Conservation (phyloP, 2,113 vertebrate species). For the Prinia subflava region DNA sequence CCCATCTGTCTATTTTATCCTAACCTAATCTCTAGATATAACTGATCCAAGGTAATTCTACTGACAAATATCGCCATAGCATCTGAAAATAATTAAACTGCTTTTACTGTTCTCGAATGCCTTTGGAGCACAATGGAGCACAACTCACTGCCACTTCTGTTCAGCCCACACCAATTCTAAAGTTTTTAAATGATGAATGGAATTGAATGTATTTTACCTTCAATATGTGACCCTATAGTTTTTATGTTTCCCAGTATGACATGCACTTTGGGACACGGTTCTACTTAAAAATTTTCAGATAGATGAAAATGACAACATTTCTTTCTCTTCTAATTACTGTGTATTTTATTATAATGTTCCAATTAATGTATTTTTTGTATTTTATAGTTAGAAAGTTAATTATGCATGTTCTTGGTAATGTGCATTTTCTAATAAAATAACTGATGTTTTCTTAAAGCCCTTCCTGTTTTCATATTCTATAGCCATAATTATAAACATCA, state of each 20-base stretch:
- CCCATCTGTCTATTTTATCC: neutral
- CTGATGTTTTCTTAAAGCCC: neutral
- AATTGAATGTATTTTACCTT: neutral
- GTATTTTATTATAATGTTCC: neutral
- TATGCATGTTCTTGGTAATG: neutral
- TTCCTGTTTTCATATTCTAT: neutral
- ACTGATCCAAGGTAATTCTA: neutral
- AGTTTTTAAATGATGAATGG: neutral
- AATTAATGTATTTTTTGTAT: neutral
- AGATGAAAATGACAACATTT: neutral
- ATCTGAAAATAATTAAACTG: neutral
- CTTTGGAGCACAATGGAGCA: neutral
- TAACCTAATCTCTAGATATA: neutral
- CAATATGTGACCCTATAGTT: neutral
- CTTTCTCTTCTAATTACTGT: neutral
- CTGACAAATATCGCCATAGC: neutral
- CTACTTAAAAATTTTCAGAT: neutral
- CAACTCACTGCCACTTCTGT: neutral
- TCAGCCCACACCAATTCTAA: neutral
- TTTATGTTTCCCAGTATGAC: neutral
- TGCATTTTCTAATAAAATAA: neutral
- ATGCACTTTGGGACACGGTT: neutral
- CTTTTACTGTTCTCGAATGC: neutral
- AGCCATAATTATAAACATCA: neutral
- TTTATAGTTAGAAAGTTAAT: neutral